A percentile compares a stretch with the other conserved stretches of the same genome.
Evolutionary conservation across 2,888 invertebrate genomes (phyloP).

Genomic region (Cylloceria caligata): DNA sequence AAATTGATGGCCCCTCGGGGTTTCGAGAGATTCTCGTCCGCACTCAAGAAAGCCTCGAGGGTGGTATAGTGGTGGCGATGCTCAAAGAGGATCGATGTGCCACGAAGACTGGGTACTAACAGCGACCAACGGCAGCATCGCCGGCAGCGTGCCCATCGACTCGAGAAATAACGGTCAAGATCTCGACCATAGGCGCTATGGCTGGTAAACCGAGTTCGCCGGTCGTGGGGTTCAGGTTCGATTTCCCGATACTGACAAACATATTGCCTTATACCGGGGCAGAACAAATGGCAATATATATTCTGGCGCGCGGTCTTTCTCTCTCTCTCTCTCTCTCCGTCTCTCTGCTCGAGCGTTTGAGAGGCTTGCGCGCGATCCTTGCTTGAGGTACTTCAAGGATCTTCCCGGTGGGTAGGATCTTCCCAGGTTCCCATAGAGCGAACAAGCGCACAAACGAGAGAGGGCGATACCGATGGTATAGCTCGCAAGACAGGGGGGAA

Average conservation of each 20-base stretch:
- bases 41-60: conserved; percentile 43
- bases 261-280: conserved; percentile 81
- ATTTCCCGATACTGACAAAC: conserved; percentile 83
- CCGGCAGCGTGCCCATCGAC: conserved; percentile 67
- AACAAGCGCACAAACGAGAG: conserved; percentile 53
- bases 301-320: conserved; percentile 66
- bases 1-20: conserved; percentile 60
- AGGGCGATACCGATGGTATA: conserved; percentile 53
- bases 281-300: conserved; percentile 83
- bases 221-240: conserved; percentile 75
- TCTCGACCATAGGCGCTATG: conserved; percentile 64
- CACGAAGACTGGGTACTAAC: conserved; percentile 56
- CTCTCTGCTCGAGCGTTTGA: conserved; percentile 41
- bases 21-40: conserved; percentile 50
- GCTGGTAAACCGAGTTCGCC: conserved; percentile 61
- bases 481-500: conserved; percentile 52
- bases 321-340: conserved; percentile 27
- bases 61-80: conserved; percentile 57
- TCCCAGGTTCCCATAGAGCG: conserved; percentile 64
- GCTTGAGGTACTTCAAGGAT: conserved; percentile 63
- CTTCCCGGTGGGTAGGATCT: conserved; percentile 69
- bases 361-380: conserved; percentile 59
- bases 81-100: conserved; percentile 63
- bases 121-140: conserved; percentile 58
- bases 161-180: conserved; percentile 68